phyloP scores from a whole-genome alignment of 2,113 vertebrate genomes.

The Mus pahari region DNA sequence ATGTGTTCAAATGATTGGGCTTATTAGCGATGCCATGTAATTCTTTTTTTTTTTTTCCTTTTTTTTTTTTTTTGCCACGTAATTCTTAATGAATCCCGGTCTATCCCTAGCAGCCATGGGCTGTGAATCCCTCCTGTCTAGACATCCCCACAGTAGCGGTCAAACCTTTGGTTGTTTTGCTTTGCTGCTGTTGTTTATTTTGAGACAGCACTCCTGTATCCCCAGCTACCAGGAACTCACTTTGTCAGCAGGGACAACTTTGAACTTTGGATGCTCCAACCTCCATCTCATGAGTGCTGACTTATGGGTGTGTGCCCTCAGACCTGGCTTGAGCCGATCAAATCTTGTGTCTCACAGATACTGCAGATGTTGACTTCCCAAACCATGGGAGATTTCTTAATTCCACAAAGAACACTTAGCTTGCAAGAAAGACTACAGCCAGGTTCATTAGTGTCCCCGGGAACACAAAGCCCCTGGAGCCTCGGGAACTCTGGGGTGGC shows the following conservation, averaged over 20 bases:
- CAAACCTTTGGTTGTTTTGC: background rate
- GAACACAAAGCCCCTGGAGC: background rate
- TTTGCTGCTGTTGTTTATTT: background rate
- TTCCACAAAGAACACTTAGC: background rate
- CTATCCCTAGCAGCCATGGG: background rate
- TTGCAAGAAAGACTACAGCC: background rate
- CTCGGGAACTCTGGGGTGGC: background rate
- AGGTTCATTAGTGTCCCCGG: background rate
- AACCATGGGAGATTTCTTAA: background rate
- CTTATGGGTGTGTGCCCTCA: background rate
- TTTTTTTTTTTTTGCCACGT: too few relatives aligned
- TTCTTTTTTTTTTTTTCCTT: too few relatives aligned
- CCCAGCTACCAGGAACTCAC: background rate
- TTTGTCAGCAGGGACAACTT: background rate
- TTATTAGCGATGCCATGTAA: conserved; percentile 9
- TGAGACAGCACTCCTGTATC: background rate
- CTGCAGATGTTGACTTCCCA: background rate
- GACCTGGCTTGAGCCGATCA: background rate
- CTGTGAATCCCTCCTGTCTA: background rate
- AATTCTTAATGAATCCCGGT: conserved; percentile 18
- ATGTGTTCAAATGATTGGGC: conserved; percentile 11
- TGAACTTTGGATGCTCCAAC: background rate
- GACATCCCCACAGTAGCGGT: background rate
- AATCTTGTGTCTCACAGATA: background rate
- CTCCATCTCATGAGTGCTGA: too few relatives aligned